A percentile compares a stretch with the other conserved stretches of the same genome.
These are phyloP conservation scores for Calephelis nemesis DNA, from an alignment of 1,140 invertebrate genomes.

Conservation along the genomic window DNA sequence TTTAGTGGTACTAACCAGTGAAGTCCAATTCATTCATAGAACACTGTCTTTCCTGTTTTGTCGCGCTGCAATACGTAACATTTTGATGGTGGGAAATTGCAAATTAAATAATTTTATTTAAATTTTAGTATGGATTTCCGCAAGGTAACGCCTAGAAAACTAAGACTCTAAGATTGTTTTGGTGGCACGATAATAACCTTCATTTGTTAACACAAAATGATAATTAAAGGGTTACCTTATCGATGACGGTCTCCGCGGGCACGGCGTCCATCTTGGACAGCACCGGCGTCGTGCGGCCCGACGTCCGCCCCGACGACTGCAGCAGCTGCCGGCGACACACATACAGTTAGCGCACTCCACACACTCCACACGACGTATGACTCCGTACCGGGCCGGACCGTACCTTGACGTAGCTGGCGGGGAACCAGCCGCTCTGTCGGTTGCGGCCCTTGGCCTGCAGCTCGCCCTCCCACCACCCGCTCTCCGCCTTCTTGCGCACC, in stretches of 20 bases:
- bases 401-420: constrained; percentile 97
- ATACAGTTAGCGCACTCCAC: neutral
- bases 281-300: constrained; percentile 87
- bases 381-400: too few relatives aligned
- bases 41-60: too few relatives aligned
- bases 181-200: too few relatives aligned
- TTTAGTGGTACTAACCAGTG: too few relatives aligned
- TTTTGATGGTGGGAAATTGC: too few relatives aligned
- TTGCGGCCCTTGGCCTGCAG: constrained; percentile 97
- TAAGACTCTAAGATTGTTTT: too few relatives aligned
- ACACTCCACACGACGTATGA: too few relatives aligned
- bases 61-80: too few relatives aligned
- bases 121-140: too few relatives aligned
- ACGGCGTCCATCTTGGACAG: constrained; percentile 82
- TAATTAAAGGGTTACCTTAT: constrained; percentile 51
- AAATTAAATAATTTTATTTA: too few relatives aligned
- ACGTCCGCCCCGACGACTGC: constrained; percentile 80
- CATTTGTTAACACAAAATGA: neutral
- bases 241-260: constrained; percentile 71
- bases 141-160: too few relatives aligned
- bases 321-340: constrained; percentile 47
- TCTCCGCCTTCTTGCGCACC: constrained; percentile 96
- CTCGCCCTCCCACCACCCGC: constrained; percentile 99
- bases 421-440: constrained; percentile 97
- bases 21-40: too few relatives aligned